Conservation (phyloP, 2,888 invertebrate species). For the Penaeus monodon region DNA sequence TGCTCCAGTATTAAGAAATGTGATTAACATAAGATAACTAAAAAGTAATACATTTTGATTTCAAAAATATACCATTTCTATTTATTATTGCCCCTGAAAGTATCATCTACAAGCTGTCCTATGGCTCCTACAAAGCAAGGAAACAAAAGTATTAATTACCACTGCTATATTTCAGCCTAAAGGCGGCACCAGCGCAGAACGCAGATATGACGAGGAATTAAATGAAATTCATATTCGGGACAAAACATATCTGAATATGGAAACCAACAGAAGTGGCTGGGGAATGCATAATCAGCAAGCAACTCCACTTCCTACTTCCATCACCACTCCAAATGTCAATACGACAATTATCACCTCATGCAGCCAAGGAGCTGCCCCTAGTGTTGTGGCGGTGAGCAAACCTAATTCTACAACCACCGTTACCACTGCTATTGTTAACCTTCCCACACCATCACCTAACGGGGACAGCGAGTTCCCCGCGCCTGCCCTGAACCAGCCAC, state of each 20-base stretch:
- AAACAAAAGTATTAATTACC: no score
- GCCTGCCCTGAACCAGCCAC: slow-evolving; percentile 20
- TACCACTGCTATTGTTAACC: slow-evolving; percentile 59
- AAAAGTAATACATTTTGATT: no score
- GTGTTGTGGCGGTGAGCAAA: slow-evolving; percentile 62
- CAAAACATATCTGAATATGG: slow-evolving; percentile 60
- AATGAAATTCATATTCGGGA: slow-evolving; percentile 63
- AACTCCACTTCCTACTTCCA: slow-evolving; percentile 25
- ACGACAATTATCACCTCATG: slow-evolving; percentile 36
- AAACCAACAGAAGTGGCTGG: slow-evolving; percentile 50
- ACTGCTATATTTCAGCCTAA: slow-evolving; percentile 46
- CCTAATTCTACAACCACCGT: slow-evolving; percentile 62
- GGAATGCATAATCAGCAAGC: slow-evolving; percentile 33
- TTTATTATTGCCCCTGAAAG: no score
- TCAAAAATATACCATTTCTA: no score
- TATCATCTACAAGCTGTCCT: no score
- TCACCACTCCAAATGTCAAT: slow-evolving; percentile 39
- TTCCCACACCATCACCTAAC: slow-evolving; percentile 56
- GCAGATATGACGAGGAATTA: slow-evolving; percentile 64
- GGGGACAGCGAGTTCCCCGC: slow-evolving; percentile 50
- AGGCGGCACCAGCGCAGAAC: slow-evolving; percentile 58
- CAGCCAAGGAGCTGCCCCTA: slow-evolving; percentile 40
- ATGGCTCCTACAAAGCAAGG: no score
- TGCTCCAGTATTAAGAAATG: slow-evolving; percentile 9
- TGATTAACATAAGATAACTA: not conserved